These are phyloP conservation scores for Epizoanthus rinbou DNA, from an alignment of 92 coral and sea anemone genomes.

Conservation along the genomic window DNA sequence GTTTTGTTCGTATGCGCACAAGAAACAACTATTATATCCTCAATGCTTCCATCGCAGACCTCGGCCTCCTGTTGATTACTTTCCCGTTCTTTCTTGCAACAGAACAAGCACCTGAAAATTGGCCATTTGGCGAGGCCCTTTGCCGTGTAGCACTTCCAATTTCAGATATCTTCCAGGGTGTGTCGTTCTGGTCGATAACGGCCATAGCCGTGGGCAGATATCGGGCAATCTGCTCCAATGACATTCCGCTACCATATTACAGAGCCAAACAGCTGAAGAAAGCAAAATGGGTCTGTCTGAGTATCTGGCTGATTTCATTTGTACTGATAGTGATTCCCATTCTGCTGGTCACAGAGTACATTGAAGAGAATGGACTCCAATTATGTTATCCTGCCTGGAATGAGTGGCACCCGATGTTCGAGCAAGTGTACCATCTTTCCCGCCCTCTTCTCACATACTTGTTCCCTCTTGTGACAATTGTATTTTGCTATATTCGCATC, in stretches of 20 bases:
- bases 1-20: slow-evolving; percentile 47
- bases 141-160: slow-evolving; percentile 48
- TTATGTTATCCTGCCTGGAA: not conserved
- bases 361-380: not conserved
- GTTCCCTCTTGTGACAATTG: slow-evolving; percentile 13
- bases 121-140: slow-evolving; percentile 55
- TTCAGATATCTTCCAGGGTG: slow-evolving; percentile 57
- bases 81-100: slow-evolving; percentile 42
- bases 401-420: not conserved
- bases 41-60: slow-evolving; percentile 53
- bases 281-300: slow-evolving; percentile 19
- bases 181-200: slow-evolving; percentile 56
- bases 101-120: slow-evolving; percentile 29
- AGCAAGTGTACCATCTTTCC: not conserved
- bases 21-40: slow-evolving; percentile 49
- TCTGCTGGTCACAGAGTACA: not conserved
- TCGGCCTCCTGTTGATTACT: slow-evolving; percentile 49
- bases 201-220: slow-evolving; percentile 54
- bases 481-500: slow-evolving; percentile 19
- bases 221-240: slow-evolving; percentile 36
- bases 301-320: slow-evolving; percentile 16
- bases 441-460: slow-evolving; percentile 29
- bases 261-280: slow-evolving; percentile 31
- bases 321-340: slow-evolving; percentile 17
- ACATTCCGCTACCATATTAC: slow-evolving; percentile 14